phyloP scores from a whole-genome alignment of 2,797 vertebrate genomes.

The Hypotaenidia okinawae region DNA sequence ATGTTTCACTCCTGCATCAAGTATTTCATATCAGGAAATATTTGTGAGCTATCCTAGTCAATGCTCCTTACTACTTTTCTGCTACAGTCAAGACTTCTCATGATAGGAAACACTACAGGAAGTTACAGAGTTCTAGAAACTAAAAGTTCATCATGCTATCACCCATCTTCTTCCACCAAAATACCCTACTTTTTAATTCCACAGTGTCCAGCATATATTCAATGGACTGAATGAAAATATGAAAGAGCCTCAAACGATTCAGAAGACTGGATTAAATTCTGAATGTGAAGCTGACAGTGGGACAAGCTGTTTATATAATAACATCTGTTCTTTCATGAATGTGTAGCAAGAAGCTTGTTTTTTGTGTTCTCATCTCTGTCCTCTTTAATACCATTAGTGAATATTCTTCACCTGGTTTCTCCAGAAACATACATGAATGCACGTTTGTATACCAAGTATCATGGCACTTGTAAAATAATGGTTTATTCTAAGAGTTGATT shows the following conservation, averaged over 20 bases:
- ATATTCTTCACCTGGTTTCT: background rate
- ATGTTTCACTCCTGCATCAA: background rate
- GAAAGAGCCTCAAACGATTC: background rate
- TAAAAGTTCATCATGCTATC: background rate
- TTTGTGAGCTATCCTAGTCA: background rate
- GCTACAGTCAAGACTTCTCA: background rate
- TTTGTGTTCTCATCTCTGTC: background rate
- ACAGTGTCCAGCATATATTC: background rate
- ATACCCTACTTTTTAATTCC: background rate
- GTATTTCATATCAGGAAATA: background rate
- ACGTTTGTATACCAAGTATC: background rate
- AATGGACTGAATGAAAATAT: background rate
- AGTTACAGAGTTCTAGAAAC: background rate
- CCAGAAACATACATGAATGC: background rate
- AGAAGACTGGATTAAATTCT: background rate
- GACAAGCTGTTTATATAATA: background rate
- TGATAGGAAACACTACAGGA: background rate
- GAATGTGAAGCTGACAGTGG: background rate
- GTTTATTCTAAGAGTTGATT: background rate
- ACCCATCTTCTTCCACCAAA: background rate
- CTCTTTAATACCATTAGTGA: background rate
- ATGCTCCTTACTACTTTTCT: background rate
- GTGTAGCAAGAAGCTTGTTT: background rate
- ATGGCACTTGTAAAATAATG: background rate
- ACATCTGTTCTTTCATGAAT: background rate